phyloP scores from a whole-genome alignment of 2,797 vertebrate genomes.

The Acrossocheilus wenchowensis region DNA sequence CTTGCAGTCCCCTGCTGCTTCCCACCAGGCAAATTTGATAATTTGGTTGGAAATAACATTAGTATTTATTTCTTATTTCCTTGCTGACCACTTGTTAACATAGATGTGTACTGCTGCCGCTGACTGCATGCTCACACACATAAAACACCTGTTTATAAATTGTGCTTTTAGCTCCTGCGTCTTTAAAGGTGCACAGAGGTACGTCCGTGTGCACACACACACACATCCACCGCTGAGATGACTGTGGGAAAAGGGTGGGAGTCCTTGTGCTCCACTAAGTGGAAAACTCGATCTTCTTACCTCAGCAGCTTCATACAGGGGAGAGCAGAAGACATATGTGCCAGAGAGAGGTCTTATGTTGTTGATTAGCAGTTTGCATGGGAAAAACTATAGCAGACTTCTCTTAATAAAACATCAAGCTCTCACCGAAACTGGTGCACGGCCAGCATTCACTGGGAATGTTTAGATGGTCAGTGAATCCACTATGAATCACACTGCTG shows the following conservation, averaged over 20 bases:
- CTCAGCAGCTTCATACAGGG: slow-evolving; percentile 81
- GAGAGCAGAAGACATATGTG: slow-evolving; percentile 71
- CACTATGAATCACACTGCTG: slow-evolving; percentile 6
- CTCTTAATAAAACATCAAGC: slow-evolving; percentile 44
- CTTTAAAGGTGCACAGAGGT: slow-evolving; percentile 50
- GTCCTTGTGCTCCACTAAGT: slow-evolving; percentile 76
- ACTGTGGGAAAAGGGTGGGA: slow-evolving; percentile 74
- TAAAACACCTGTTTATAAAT: slow-evolving; percentile 52
- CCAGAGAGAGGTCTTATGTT: slow-evolving; percentile 48
- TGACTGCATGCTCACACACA: slow-evolving; percentile 38
- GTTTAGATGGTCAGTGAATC: slow-evolving; percentile 29
- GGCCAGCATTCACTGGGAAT: slow-evolving; percentile 2
- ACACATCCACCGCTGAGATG: slow-evolving; percentile 73
- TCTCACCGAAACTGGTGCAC: background rate
- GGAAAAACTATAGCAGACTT: background rate
- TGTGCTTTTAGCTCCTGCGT: slow-evolving; percentile 23
- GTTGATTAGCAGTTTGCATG: slow-evolving; percentile 26
- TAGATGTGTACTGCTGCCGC: background rate
- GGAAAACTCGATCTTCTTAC: slow-evolving; percentile 85
- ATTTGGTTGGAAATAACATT: slow-evolving; percentile 42
- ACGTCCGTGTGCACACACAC: slow-evolving; percentile 54
- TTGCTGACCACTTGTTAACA: slow-evolving; percentile 33
- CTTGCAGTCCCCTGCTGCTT: slow-evolving; percentile 16
- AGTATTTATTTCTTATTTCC: slow-evolving; percentile 37
- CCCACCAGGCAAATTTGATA: slow-evolving; percentile 34